Conservation (phyloP, 2,888 invertebrate genomes). For the Polydrusus cervinus region DNA sequence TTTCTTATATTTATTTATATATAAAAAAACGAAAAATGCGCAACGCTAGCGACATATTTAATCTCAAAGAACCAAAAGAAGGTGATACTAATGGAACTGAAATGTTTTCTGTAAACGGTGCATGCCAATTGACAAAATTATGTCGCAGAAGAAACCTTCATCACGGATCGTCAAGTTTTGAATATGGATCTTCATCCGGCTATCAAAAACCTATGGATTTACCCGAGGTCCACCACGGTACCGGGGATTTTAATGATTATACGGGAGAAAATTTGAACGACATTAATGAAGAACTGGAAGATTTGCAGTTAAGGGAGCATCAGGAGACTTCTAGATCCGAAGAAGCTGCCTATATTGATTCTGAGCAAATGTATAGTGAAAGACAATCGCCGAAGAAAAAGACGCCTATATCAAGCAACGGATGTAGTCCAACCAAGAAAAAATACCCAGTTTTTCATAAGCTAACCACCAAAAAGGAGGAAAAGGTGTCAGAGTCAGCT, state of each 20-base stretch:
- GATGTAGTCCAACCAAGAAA: constrained; percentile 34
- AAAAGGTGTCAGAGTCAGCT: constrained; percentile 52
- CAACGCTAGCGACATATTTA: constrained; percentile 68
- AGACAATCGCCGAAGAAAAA: background rate
- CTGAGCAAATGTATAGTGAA: background rate
- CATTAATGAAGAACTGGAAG: constrained; percentile 32
- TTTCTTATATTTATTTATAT: background rate
- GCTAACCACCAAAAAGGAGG: constrained; percentile 24
- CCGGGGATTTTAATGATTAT: background rate
- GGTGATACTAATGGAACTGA: constrained; percentile 65
- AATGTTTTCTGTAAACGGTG: constrained; percentile 67
- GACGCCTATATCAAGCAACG: background rate
- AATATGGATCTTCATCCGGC: constrained; percentile 54
- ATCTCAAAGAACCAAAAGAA: constrained; percentile 62
- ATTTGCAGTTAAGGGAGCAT: constrained; percentile 43
- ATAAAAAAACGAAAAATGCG: constrained; percentile 54
- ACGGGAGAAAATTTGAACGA: background rate
- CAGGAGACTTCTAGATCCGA: constrained; percentile 31
- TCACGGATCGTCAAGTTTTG: constrained; percentile 52
- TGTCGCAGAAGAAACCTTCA: constrained; percentile 47
- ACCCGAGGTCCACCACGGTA: constrained; percentile 3
- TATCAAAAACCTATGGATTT: background rate
- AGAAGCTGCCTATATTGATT: background rate
- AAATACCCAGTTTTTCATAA: constrained; percentile 40
- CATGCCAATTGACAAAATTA: constrained; percentile 62